Conservation (phyloP, 2,113 vertebrate genomes). For the Clupea harengus region DNA sequence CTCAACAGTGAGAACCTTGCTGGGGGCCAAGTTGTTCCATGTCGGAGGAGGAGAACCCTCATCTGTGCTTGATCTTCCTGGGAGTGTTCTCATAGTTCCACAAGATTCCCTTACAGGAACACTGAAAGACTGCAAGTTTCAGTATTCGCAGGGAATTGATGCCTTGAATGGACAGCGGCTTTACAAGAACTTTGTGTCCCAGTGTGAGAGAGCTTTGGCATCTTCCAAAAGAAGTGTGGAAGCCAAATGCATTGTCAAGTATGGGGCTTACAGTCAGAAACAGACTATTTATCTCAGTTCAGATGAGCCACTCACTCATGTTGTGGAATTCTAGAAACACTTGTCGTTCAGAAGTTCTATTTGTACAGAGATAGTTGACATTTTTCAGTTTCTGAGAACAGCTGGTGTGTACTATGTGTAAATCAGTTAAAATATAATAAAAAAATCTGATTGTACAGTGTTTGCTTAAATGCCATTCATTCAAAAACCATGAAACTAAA, state of each 20-base stretch:
- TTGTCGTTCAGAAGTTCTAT: background rate
- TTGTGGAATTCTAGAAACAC: background rate
- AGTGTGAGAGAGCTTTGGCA: constrained; percentile 76
- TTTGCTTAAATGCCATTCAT: no score
- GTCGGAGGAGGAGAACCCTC: constrained; percentile 65
- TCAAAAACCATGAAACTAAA: no score
- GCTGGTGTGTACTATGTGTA: no score
- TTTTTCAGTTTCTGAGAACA: no score
- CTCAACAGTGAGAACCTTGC: constrained; percentile 72
- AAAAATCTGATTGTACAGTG: no score
- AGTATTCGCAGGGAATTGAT: constrained; percentile 76
- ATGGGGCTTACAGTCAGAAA: constrained; percentile 80
- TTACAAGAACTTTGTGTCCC: constrained; percentile 74
- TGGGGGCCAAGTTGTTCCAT: constrained; percentile 82
- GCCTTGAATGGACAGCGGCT: constrained; percentile 78
- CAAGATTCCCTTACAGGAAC: constrained; percentile 83
- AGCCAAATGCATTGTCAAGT: constrained; percentile 67
- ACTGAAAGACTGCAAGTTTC: constrained; percentile 72
- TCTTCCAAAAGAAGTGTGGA: constrained; percentile 66
- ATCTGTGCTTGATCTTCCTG: constrained; percentile 83
- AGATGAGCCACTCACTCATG: background rate
- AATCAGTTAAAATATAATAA: no score
- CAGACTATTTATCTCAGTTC: constrained; percentile 78
- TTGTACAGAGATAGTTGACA: no score
- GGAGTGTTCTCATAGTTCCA: constrained; percentile 79